Conservation (phyloP, 2,797 vertebrate species). For the Etheostoma nigrum region DNA sequence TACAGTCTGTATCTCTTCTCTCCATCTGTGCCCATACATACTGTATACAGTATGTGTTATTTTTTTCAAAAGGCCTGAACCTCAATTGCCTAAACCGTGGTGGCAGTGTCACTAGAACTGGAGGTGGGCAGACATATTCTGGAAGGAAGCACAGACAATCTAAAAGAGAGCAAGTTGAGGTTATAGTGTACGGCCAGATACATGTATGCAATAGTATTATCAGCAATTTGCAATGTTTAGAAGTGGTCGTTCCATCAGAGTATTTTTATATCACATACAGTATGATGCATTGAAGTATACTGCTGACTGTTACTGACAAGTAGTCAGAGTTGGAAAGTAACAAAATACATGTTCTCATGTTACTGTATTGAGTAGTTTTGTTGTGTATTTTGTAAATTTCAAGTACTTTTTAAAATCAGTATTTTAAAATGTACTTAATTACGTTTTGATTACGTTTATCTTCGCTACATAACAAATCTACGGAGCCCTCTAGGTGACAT, state of each 20-base stretch:
- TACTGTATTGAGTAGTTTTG: too few relatives aligned
- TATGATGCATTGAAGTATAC: not conserved
- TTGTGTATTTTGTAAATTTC: too few relatives aligned
- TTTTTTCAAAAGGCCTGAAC: slow-evolving; percentile 17
- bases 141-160: slow-evolving; percentile 13
- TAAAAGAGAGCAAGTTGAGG: slow-evolving; percentile 22
- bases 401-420: too few relatives aligned
- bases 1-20: slow-evolving; percentile 15
- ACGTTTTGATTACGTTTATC: too few relatives aligned
- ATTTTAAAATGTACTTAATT: too few relatives aligned
- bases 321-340: too few relatives aligned
- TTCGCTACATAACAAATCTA: too few relatives aligned
- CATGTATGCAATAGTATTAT: not conserved
- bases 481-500: too few relatives aligned
- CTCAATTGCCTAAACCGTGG: slow-evolving; percentile 12
- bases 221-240: not conserved
- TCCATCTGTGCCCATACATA: slow-evolving; percentile 18
- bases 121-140: slow-evolving; percentile 20
- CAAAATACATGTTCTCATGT: too few relatives aligned
- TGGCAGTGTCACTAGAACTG: not conserved
- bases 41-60: not conserved
- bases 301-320: not conserved
- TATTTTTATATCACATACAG: not conserved
- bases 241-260: not conserved
- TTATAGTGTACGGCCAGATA: not conserved